Conservation (phyloP, 1,140 invertebrate species). For the Temnothorax longispinosus region DNA sequence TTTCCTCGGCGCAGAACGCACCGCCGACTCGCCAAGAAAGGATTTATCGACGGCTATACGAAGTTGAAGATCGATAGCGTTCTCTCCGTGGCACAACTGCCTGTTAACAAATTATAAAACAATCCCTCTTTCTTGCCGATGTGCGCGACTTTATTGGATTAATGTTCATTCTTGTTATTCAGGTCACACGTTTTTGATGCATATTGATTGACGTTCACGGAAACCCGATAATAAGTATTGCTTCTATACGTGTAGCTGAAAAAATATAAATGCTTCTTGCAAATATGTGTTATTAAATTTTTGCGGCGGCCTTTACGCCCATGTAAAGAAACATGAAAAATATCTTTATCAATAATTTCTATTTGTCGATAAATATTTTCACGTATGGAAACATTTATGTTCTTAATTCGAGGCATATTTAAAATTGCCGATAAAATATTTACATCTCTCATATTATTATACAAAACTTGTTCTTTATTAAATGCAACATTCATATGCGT, state of each 20-base stretch:
- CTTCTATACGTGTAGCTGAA: too few relatives aligned
- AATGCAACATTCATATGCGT: background rate
- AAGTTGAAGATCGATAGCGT: constrained; percentile 53
- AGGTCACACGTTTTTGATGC: background rate
- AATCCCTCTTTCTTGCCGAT: constrained; percentile 2
- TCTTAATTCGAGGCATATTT: background rate
- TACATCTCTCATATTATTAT: background rate
- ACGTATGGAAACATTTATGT: background rate
- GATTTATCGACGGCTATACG: constrained; percentile 50
- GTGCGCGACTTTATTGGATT: background rate
- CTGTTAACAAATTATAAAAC: constrained; percentile 60
- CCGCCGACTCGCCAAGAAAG: constrained; percentile 28
- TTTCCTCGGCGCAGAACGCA: constrained; percentile 42
- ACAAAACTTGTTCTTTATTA: background rate
- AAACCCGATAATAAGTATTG: background rate
- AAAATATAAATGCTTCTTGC: background rate
- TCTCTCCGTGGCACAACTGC: constrained; percentile 25
- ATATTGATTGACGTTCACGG: background rate
- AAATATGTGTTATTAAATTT: background rate
- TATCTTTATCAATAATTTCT: background rate
- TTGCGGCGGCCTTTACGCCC: background rate
- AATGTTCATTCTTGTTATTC: constrained; percentile 15
- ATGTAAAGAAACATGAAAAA: background rate
- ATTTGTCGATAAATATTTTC: background rate
- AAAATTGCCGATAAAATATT: background rate